Evolutionary conservation across 1,140 invertebrate genomes (phyloP), one percentile per base, ranked within the genome.

Genomic region (Drosophila tristis): DNA sequence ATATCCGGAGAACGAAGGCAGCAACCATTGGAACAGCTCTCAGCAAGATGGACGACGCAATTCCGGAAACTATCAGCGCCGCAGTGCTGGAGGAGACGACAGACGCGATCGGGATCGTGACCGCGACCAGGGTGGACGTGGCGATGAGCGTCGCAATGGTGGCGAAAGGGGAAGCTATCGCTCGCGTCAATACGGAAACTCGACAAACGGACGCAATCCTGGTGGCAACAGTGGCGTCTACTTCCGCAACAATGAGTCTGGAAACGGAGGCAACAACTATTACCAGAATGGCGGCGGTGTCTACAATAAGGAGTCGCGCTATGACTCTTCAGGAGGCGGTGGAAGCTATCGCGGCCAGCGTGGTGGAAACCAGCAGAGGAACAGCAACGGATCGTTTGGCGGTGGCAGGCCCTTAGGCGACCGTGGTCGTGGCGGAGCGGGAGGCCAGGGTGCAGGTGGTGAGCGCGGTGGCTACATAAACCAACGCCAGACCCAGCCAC

Each of bases 171-270:
- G 84, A 3, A 81, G 76, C 43, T 91, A 91, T 76, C 78, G 90
- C 5, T 57, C 78, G 5, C 84, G 90, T 26, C 81, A 86, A 13
- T 85, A 90, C 42, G 78, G 81, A 23, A 90, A 91, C 35, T 86
- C 80, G 0, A 61, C 81, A 4, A 89, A 90, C 49, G 90, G 87
- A 43, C 87, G 90, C 43, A 75, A 80, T 31, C 66, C 71, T 25
- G 61, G 65, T 5, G 71, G 78, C 9, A 64, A 80, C 55, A 76
- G 78, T 42, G 74, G 80, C 5, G 85, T 91, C 2, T 91, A 91
- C 51, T 91, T 91, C 79, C 90, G 90, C 48, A 91, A 91, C 55
- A 91, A 91, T 53, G 90, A 91, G 56, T 66, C 84, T 0, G 74
- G 74, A 13, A 77, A 55, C 16, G 67, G 76, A 43, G 55, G 65